Base-by-base conservation (phyloP, 2,888 invertebrate genomes). In the Andrena camellia region DNA sequence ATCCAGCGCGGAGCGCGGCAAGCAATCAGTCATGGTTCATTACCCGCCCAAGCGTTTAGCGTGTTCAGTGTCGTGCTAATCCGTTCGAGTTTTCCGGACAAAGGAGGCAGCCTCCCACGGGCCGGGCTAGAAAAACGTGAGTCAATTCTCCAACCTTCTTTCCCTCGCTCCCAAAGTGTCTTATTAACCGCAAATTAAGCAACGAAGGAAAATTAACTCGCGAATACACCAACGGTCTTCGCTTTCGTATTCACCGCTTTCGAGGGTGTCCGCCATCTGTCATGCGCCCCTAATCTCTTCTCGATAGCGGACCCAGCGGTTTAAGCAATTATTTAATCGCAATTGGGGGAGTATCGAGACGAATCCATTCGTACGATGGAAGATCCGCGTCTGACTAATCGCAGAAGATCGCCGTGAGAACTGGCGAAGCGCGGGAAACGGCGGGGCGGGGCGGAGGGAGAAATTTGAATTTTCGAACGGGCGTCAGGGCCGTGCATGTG, bases 21-120 rank as follows among this genome's bases (percentile, higher is more conserved):
- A 17, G 10, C 10, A 63, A 72, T 86, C 57, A 82, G 83, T 70
- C 48, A 67, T 50, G 63, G 73, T 54, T 85, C 80, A 71, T 71
- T 84, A 73, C 42, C 1, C 54, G 59, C 64, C 63, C 64, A 63
- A 33, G 50, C 17, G 8, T 20, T 23, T 63, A 33, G 42, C 29
- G 29, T 42, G 42, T 8, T 50, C 48, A n/a, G 63, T 74, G 31
- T 59, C 17, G 62, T 8, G 71, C 10, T 71, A 68, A 71, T 82
- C 52, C 57, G 7, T 62, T 35, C 33, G 23, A 81, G 62, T 42
- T 64, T 62, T 33, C 5, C 8, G 0, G 6, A 10, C 6, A 6
- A 23, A 23, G 17, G 26, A n/a, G n/a, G 20, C 29, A 48, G 2
- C 10, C 50, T 42, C 17, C 7, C 8, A 17, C n/a, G 17, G 5